Evolutionary conservation across 1,140 invertebrate species (phyloP).

Genomic region (Papilio xuthus): DNA sequence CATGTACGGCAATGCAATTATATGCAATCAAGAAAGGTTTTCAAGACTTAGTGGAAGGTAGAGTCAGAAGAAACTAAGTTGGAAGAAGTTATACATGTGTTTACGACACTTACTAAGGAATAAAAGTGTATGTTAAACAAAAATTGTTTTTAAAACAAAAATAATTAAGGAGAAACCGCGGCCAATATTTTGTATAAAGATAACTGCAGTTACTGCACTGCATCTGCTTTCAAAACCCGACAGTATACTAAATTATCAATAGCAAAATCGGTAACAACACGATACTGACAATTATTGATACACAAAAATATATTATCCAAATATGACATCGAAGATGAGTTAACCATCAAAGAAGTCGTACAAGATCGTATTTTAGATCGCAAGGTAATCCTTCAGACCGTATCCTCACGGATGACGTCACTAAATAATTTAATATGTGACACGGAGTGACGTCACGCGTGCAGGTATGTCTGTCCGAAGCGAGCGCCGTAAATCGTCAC

Average conservation of each 20-base stretch:
- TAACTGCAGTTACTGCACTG: too few relatives aligned
- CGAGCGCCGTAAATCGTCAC: constrained; percentile 65
- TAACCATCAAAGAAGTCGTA: constrained; percentile 21
- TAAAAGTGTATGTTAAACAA: background rate
- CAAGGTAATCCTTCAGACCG: constrained; percentile 37
- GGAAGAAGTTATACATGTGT: too few relatives aligned
- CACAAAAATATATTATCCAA: background rate
- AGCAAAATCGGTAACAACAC: background rate
- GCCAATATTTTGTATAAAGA: too few relatives aligned
- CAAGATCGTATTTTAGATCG: constrained; percentile 9
- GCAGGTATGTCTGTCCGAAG: constrained; percentile 63
- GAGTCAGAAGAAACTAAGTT: background rate
- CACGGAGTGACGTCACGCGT: constrained; percentile 70
- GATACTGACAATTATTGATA: too few relatives aligned
- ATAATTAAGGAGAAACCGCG: too few relatives aligned
- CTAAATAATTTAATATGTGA: constrained; percentile 75
- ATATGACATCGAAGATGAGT: too few relatives aligned
- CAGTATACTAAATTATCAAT: too few relatives aligned
- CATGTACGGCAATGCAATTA: constrained; percentile 9
- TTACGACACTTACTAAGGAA: too few relatives aligned
- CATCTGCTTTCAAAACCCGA: too few relatives aligned
- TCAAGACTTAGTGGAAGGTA: background rate
- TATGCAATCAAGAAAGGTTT: background rate
- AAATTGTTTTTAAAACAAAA: too few relatives aligned
- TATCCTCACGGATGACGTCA: constrained; percentile 47